Evolutionary conservation across 2,113 vertebrate genomes (phyloP).

Genomic region (Odocoileus virginianus): DNA sequence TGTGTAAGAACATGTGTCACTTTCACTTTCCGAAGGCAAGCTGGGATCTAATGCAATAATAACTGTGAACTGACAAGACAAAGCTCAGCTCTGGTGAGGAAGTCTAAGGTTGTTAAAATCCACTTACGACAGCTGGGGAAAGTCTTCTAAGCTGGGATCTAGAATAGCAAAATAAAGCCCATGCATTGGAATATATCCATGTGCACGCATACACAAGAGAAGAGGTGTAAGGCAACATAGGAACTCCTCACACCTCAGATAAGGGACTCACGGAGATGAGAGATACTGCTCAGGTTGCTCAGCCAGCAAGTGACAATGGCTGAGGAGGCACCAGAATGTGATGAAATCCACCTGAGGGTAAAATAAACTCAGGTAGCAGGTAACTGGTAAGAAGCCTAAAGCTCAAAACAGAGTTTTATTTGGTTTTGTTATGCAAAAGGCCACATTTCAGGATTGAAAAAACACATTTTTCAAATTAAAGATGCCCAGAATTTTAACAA

Average conservation of each 20-base stretch:
- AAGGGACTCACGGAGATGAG: not conserved
- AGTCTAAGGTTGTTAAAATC: not conserved
- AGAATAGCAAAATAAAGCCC: not conserved
- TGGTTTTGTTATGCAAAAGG: not conserved
- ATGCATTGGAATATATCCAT: accelerated
- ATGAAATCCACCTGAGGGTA: not conserved
- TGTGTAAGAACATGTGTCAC: not conserved
- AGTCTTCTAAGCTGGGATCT: not conserved
- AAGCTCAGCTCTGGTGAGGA: not conserved
- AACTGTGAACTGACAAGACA: not conserved
- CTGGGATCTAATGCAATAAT: not conserved
- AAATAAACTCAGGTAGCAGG: not conserved
- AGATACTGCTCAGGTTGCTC: not conserved
- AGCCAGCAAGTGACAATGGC: not conserved
- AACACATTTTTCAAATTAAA: not conserved
- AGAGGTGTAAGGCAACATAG: accelerated
- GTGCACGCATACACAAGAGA: not conserved
- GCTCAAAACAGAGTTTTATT: not conserved
- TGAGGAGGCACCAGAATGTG: not conserved
- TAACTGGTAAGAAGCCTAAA: not conserved
- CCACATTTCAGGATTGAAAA: not conserved
- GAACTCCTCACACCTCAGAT: not conserved
- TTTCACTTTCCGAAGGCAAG: not conserved
- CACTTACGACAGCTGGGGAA: not conserved
- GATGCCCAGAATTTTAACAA: not conserved